These are phyloP conservation scores for Rhinogobius similis DNA, from an alignment of 2,113 vertebrate genomes.

Conservation along the genomic window DNA sequence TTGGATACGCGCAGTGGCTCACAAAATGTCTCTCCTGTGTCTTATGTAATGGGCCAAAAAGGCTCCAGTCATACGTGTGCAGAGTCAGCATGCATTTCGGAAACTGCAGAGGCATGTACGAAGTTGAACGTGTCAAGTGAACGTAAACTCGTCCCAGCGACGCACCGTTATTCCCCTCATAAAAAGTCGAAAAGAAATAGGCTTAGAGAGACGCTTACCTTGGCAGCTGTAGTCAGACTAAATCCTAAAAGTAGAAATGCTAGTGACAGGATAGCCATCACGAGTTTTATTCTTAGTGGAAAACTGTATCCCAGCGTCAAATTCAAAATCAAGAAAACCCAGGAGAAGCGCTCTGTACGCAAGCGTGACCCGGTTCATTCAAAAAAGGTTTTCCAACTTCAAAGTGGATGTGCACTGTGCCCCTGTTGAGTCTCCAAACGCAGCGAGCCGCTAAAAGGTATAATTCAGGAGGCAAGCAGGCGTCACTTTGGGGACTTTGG, in stretches of 20 bases:
- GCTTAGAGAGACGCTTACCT: constrained; percentile 77
- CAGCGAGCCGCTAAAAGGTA: constrained; percentile 19
- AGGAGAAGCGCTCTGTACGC: constrained; percentile 16
- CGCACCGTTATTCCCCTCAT: neutral
- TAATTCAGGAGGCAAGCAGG: constrained; percentile 48
- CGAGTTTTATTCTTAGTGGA: constrained; percentile 65
- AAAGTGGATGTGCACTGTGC: constrained; percentile 39
- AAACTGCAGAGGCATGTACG: constrained; percentile 27
- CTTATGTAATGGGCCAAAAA: constrained; percentile 48
- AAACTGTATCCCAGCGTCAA: constrained; percentile 40
- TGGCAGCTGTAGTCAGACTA: constrained; percentile 81
- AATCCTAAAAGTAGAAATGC: constrained; percentile 81
- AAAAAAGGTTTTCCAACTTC: constrained; percentile 16
- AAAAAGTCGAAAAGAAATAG: neutral
- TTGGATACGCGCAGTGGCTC: constrained; percentile 3
- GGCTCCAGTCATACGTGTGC: constrained; percentile 23
- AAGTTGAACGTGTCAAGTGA: neutral
- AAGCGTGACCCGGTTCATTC: constrained; percentile 50
- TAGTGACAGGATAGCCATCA: constrained; percentile 87
- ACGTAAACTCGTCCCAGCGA: constrained; percentile 1
- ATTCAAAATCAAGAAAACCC: constrained; percentile 5
- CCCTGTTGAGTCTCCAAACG: constrained; percentile 13
- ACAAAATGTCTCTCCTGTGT: constrained; percentile 24
- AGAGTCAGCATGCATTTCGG: constrained; percentile 42
- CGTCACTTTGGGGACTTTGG: constrained; percentile 64